Percentiles rank a stretch among this genome's conserved stretches.
phyloP scores from a whole-genome alignment of 2,797 vertebrate genomes.

The Coranthus polyacanthus region DNA sequence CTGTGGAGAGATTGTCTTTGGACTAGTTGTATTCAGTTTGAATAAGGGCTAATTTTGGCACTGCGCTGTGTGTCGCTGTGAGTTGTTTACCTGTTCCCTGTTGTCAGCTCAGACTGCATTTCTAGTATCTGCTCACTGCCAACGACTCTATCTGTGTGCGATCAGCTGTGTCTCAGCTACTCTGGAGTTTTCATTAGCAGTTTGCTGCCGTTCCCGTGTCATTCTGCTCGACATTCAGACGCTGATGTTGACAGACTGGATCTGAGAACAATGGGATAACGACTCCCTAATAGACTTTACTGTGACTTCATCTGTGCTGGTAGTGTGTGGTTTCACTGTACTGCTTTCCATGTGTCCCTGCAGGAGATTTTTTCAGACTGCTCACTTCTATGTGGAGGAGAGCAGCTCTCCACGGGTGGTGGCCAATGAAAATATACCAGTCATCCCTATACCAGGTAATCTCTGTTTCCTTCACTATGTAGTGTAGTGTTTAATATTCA shows the following conservation, averaged over 20 bases:
- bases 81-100: conserved; percentile 71
- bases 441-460: conserved; percentile 97
- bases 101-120: conserved; percentile 51
- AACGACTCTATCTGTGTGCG: conserved; percentile 44
- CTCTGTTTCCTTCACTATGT: not conserved
- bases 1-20: conserved; percentile 42
- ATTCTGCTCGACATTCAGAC: conserved; percentile 54
- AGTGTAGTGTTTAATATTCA: not conserved
- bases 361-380: conserved; percentile 99
- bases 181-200: conserved; percentile 74
- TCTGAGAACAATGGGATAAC: conserved; percentile 64
- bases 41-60: conserved; percentile 55
- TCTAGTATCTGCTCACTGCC: conserved; percentile 51
- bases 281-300: conserved; percentile 62
- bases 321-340: conserved; percentile 42
- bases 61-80: conserved; percentile 27
- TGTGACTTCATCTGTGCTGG: conserved; percentile 47
- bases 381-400: conserved; percentile 99
- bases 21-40: conserved; percentile 53
- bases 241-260: conserved; percentile 67
- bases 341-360: conserved; percentile 71
- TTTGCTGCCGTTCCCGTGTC: conserved; percentile 52
- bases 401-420: conserved; percentile 97
- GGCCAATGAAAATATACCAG: conserved; percentile 95
- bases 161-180: conserved; percentile 63